These are phyloP conservation scores for Sceloporus tristichus DNA, from an alignment of 2,113 vertebrate species.

Conservation along the genomic window DNA sequence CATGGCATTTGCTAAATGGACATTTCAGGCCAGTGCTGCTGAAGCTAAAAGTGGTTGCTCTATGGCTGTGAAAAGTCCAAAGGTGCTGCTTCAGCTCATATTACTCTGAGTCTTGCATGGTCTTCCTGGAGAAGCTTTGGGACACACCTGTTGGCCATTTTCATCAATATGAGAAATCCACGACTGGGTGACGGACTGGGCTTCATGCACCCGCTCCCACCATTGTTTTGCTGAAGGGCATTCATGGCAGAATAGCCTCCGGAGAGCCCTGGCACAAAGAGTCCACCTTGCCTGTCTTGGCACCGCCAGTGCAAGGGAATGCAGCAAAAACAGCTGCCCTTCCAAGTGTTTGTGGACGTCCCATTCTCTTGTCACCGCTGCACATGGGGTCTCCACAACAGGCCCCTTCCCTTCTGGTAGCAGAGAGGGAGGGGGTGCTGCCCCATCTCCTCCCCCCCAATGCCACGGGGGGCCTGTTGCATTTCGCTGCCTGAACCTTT, in stretches of 20 bases:
- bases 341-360: not conserved
- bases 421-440: too few relatives aligned
- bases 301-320: not conserved
- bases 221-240: not conserved
- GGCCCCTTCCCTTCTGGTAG: not conserved
- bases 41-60: slow-evolving; percentile 56
- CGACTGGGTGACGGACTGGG: slow-evolving; percentile 12
- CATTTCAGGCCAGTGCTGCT: slow-evolving; percentile 40
- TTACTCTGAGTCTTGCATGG: too few relatives aligned
- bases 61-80: slow-evolving; percentile 33
- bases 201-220: slow-evolving; percentile 23
- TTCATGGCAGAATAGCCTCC: not conserved
- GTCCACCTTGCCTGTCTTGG: slow-evolving; percentile 7
- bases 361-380: too few relatives aligned
- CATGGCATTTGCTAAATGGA: slow-evolving; percentile 63
- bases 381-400: not conserved
- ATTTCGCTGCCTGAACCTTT: slow-evolving; percentile 32
- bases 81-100: not conserved
- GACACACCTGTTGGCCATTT: not conserved
- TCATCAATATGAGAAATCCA: slow-evolving; percentile 27
- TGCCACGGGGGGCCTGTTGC: not conserved
- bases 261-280: not conserved
- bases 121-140: not conserved
- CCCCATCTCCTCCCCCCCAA: not conserved
- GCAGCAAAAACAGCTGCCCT: too few relatives aligned